phyloP scores from a whole-genome alignment of 2,888 invertebrate genomes.

The Sphaerophoria taeniata region DNA sequence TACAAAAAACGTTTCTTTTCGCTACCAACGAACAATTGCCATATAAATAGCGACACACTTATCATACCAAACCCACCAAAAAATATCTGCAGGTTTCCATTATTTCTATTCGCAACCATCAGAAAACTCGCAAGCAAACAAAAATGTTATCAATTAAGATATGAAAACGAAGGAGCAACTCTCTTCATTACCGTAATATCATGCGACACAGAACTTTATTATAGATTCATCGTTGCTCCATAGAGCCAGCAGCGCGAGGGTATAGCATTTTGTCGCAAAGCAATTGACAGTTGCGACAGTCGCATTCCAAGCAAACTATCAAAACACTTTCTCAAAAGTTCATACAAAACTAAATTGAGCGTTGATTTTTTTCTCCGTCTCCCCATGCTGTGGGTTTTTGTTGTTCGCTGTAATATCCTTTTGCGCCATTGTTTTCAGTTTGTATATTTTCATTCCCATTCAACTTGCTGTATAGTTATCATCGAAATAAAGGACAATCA shows the following conservation, averaged over 20 bases:
- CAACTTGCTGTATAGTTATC: slow-evolving; percentile 50
- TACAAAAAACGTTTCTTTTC: no score
- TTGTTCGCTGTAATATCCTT: slow-evolving; percentile 5
- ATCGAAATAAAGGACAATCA: slow-evolving; percentile 69
- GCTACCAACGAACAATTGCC: no score
- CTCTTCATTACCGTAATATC: slow-evolving; percentile 52
- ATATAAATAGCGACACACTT: no score
- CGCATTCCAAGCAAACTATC: slow-evolving; percentile 43
- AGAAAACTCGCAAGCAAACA: slow-evolving; percentile 10
- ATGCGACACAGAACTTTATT: slow-evolving; percentile 57
- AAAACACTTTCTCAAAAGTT: slow-evolving; percentile 64
- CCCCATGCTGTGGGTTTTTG: slow-evolving; percentile 21
- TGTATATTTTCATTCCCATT: slow-evolving; percentile 55
- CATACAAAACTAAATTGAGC: slow-evolving; percentile 72
- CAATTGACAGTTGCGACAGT: background rate
- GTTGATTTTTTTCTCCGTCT: slow-evolving; percentile 59
- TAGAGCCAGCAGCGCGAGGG: slow-evolving; percentile 11
- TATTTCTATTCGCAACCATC: no score
- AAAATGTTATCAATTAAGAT: slow-evolving; percentile 70
- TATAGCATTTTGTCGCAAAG: background rate
- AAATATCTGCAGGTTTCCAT: no score
- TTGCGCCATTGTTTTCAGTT: slow-evolving; percentile 57
- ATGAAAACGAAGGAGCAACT: slow-evolving; percentile 62
- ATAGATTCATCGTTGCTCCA: slow-evolving; percentile 5
- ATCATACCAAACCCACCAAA: no score